These are phyloP conservation scores for Phaonia tiefii DNA, from an alignment of 2,888 invertebrate species.

Conservation along the genomic window DNA sequence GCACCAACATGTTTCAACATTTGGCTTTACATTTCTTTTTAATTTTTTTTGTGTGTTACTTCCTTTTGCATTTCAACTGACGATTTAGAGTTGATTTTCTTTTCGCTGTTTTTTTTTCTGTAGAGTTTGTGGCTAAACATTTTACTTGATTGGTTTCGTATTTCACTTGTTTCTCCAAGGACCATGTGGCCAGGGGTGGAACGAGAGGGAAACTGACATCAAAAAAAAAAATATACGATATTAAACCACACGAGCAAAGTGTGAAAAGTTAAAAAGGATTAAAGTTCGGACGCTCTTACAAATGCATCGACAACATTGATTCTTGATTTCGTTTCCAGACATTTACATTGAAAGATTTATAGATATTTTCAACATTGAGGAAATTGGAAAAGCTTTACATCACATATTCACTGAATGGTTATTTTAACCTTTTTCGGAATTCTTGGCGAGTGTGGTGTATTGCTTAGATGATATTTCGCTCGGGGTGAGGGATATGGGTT, in stretches of 20 bases:
- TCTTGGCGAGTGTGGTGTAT: neutral
- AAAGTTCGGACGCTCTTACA: conserved; percentile 41
- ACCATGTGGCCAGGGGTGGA: neutral
- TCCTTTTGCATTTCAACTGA: too few relatives aligned
- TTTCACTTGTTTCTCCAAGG: conserved; percentile 40
- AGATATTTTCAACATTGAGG: neutral
- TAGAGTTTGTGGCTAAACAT: conserved; percentile 36
- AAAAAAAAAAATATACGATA: neutral
- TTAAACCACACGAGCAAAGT: conserved; percentile 30
- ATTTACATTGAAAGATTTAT: conserved; percentile 50
- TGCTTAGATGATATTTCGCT: too few relatives aligned
- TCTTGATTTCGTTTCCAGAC: neutral
- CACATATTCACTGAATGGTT: conserved; percentile 49
- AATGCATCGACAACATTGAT: neutral
- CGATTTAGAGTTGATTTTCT: too few relatives aligned
- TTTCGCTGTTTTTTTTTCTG: conserved; percentile 12
- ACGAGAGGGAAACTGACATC: conserved; percentile 20
- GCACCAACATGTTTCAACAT: too few relatives aligned
- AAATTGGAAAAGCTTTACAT: conserved; percentile 51
- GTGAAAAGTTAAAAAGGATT: conserved; percentile 51
- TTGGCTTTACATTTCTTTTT: too few relatives aligned
- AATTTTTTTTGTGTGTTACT: too few relatives aligned
- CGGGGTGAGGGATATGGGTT: too few relatives aligned
- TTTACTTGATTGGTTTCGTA: conserved; percentile 61
- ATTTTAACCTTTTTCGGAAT: conserved; percentile 49